Evolutionary conservation across 2,888 invertebrate genomes (phyloP), one percentile per base, ranked within the genome.

Genomic region (Morpho deidamia): DNA sequence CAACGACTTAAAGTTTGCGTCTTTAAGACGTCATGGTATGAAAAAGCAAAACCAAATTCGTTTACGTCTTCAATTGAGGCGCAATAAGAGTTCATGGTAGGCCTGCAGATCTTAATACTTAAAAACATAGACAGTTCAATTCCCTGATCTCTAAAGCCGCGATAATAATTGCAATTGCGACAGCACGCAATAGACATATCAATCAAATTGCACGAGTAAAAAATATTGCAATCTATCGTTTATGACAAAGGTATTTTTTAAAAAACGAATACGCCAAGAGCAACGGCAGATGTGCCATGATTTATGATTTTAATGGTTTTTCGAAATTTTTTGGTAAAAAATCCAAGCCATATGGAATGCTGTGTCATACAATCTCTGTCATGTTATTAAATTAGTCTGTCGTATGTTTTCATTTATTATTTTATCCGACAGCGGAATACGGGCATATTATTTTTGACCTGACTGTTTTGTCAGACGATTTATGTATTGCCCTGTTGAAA

Each of bases 281-380:
- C 67, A 52, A 55, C 59, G 70, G 77, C 87, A 87, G 84, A 84
- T 88, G 87, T 68, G 66, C 65, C 65, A 79, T 87, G 87, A 89
- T 87, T 86, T 83, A 89, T 84, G 72, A 72, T 47, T 81, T 83
- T 85, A 88, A 86, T 85, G 84, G 83, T 76, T 83, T 86, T 87
- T 72, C 81, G 69, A 85, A 84, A 83, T 81, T 72, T 75, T 76
- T 77, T 72, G 55, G 64, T 61, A 59, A 82, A 84, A 83, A 84
- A 81, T 79, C 75, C 74, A 78, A 77, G 80, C 75, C 85, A 85
- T 83, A 77, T 78, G 85, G 81, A 76, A 77, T 71, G 75, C 72
- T 67, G 67, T 68, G 57, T 59, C 75, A 63, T 64, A 66, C 69
- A 77, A 80, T 80, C 79, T 71, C 69, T 74, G 63, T 58, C 60